Evolutionary conservation across 2,888 invertebrate genomes (phyloP), one percentile per base, ranked within the genome.

Genomic region (Stenodema calcarata): DNA sequence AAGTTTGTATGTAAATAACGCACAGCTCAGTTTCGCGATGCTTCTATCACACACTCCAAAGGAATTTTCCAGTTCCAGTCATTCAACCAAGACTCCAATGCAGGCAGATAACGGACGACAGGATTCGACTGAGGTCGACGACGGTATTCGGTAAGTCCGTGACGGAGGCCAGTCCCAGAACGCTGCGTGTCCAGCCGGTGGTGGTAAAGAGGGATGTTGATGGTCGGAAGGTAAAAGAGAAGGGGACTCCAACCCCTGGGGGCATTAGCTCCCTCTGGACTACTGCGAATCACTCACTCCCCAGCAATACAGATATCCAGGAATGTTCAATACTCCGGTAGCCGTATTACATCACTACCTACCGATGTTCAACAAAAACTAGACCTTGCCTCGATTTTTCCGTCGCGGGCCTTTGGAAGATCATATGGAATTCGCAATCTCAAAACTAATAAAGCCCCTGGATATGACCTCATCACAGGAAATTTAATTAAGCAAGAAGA

Each of bases 211-310:
- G 16, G 14, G 44, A 44, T 44, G 9, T 12, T 14, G 11, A 16
- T 44, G 16, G 44, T 44, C 14, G 16, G 44, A 16, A 16, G 16
- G 1, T 44, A 16, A 9, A 16, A 14, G 44, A 44, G 44, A 44
- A 16, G 44, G 44, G 16, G 44, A 16, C 54, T n/a, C 23, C 62
- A 62, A 62, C 23, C 44, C 47, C 78, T 16, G 18, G 44, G 78
- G 78, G 78, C 44, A 18, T 12, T 44, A 44, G 27, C 41, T 78
- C 78, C 78, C 78, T 44, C 44, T 44, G 78, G 78, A 78, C 78
- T 44, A 41, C 27, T 41, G 78, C 44, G 78, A 78, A 78, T 78
- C 78, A 41, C 78, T 44, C 78, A 41, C 78, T 42, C 73, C 18
- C 70, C 41, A 78, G 78, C 41, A 44, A 18, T 44, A 78, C 78